phyloP scores from a whole-genome alignment of 35 echinoderm and acorn worm genomes.

The Stichopus chloronotus region DNA sequence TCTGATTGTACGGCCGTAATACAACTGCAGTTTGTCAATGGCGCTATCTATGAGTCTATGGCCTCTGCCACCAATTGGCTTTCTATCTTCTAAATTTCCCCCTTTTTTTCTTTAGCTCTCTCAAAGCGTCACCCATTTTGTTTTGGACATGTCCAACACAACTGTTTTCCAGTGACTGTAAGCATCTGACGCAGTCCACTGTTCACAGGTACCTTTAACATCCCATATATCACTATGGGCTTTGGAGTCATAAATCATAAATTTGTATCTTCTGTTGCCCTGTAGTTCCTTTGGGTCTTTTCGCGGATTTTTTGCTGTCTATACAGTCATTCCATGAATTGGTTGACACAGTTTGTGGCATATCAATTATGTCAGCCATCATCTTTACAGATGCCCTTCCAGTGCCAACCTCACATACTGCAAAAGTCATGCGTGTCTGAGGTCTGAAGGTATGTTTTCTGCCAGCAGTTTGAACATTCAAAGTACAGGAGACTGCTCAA shows the following conservation, averaged over 20 bases:
- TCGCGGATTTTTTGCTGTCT: background rate
- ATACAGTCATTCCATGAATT: background rate
- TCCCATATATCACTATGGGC: constrained; percentile 35
- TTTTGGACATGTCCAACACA: background rate
- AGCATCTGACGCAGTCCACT: constrained; percentile 25
- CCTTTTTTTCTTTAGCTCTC: constrained; percentile 20
- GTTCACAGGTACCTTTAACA: background rate
- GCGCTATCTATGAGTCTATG: constrained; percentile 22
- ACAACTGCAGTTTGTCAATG: constrained; percentile 43
- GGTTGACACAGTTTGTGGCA: constrained; percentile 22
- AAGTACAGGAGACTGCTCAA: background rate
- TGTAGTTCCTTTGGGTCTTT: background rate
- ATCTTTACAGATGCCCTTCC: background rate
- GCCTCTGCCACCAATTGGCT: constrained; percentile 7
- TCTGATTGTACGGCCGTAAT: constrained; percentile 14
- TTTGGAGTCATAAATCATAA: background rate
- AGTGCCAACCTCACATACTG: background rate
- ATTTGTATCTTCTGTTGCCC: constrained; percentile 18
- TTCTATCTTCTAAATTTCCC: background rate
- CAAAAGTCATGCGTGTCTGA: constrained; percentile 21
- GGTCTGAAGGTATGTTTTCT: constrained; percentile 33
- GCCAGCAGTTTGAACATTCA: constrained; percentile 14
- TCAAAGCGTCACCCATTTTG: background rate
- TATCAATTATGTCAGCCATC: constrained; percentile 29
- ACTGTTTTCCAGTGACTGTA: background rate